Evolutionary conservation across 2,113 vertebrate species (phyloP).

Genomic region (Bos indicus): DNA sequence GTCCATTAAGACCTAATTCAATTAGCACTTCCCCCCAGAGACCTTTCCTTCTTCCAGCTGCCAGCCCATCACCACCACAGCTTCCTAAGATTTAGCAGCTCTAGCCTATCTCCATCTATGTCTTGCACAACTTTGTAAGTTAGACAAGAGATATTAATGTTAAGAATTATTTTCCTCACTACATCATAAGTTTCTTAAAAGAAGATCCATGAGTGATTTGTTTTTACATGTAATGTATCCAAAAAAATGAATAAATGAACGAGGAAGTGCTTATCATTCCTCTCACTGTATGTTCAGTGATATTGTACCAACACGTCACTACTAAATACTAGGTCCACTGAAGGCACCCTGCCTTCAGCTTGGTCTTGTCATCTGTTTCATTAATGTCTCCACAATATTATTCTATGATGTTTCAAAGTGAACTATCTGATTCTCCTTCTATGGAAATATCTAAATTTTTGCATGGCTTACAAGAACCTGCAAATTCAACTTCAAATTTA

Average conservation of each 20-base stretch:
- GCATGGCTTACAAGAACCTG: not conserved
- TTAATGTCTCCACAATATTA: not conserved
- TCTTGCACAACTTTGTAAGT: not conserved
- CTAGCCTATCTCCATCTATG: not conserved
- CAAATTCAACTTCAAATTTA: not conserved
- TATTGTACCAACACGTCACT: not conserved
- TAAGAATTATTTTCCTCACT: not conserved
- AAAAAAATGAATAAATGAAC: not conserved
- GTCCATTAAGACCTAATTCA: not conserved
- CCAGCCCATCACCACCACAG: no score
- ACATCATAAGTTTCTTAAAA: not conserved
- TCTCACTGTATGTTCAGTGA: not conserved
- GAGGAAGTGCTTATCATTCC: not conserved
- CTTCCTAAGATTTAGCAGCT: not conserved
- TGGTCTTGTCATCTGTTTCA: not conserved
- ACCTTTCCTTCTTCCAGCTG: fast-evolving
- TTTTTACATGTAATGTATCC: not conserved
- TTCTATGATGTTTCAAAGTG: not conserved
- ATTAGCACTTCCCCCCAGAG: not conserved
- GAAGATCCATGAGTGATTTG: not conserved
- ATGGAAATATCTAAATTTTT: not conserved
- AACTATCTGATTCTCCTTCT: not conserved
- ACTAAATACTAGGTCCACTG: not conserved
- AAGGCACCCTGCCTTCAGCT: not conserved
- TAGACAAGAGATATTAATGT: not conserved